These are phyloP conservation scores for Augiades crinisus DNA, from an alignment of 2,888 invertebrate species.

Conservation along the genomic window DNA sequence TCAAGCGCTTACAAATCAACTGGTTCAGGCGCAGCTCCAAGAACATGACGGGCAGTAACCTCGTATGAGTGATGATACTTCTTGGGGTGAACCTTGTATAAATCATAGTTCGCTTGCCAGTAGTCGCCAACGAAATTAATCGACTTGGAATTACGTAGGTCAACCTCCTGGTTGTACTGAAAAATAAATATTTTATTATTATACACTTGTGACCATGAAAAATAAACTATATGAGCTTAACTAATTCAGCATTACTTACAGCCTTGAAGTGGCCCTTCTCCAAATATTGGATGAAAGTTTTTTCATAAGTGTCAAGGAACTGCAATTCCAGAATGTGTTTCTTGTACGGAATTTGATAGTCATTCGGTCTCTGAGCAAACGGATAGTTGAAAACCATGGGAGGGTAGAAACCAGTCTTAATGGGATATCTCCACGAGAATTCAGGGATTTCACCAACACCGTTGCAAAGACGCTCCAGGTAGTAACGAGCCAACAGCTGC, in stretches of 20 bases:
- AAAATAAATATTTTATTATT: slow-evolving; percentile 30
- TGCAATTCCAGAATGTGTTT: slow-evolving; percentile 65
- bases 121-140: slow-evolving; percentile 62
- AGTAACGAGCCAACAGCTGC: slow-evolving; percentile 85
- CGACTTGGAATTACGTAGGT: slow-evolving; percentile 62
- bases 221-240: no score
- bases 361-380: slow-evolving; percentile 38
- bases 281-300: slow-evolving; percentile 71
- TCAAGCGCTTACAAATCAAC: slow-evolving; percentile 45
- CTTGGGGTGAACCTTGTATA: slow-evolving; percentile 51
- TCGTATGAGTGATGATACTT: slow-evolving; percentile 79
- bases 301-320: slow-evolving; percentile 83
- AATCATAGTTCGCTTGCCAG: slow-evolving; percentile 79
- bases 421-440: slow-evolving; percentile 84
- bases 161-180: slow-evolving; percentile 55
- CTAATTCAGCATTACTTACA: slow-evolving; percentile 28
- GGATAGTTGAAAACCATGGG: slow-evolving; percentile 41
- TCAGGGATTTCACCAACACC: slow-evolving; percentile 82
- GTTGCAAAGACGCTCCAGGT: slow-evolving; percentile 85
- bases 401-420: slow-evolving; percentile 56
- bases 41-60: slow-evolving; percentile 74
- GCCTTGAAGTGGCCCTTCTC: slow-evolving; percentile 82
- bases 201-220: no score
- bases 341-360: slow-evolving; percentile 82
- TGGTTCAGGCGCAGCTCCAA: slow-evolving; percentile 40